Percentiles rank a stretch among this genome's conserved stretches.
These are phyloP conservation scores for Diaperis boleti DNA, from an alignment of 2,888 invertebrate species.

Conservation along the genomic window DNA sequence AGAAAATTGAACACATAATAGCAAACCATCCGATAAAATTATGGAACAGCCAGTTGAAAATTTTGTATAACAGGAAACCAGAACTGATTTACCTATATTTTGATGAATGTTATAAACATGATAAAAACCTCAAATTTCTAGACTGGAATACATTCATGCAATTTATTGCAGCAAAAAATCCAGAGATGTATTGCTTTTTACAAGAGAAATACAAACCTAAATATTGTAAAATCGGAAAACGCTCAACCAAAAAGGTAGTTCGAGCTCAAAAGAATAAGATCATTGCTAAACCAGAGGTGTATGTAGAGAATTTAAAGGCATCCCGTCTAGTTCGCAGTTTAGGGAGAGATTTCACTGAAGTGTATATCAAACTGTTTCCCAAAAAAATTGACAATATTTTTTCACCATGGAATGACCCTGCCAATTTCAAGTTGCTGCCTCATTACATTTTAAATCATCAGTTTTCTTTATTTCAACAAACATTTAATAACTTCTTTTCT, in stretches of 20 bases:
- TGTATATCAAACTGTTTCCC: slow-evolving; percentile 8
- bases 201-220: slow-evolving; percentile 6
- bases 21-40: slow-evolving; percentile 9
- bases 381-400: not conserved
- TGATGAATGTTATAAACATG: slow-evolving; percentile 5
- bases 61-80: slow-evolving; percentile 17
- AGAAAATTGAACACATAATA: slow-evolving; percentile 8
- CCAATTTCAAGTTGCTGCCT: not conserved
- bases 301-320: not conserved
- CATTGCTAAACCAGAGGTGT: slow-evolving; percentile 9
- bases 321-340: not conserved
- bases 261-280: not conserved
- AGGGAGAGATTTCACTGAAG: slow-evolving; percentile 6
- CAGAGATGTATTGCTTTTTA: slow-evolving; percentile 11
- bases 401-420: not conserved
- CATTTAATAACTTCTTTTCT: slow-evolving; percentile 6
- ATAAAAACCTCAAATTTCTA: not conserved
- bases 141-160: not conserved
- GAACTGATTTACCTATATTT: slow-evolving; percentile 10
- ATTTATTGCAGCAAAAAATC: slow-evolving; percentile 2
- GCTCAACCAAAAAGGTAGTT: slow-evolving; percentile 10
- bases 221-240: slow-evolving; percentile 5
- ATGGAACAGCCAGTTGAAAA: slow-evolving; percentile 10
- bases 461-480: not conserved
- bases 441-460: not conserved